phyloP scores from a whole-genome alignment of 2,797 vertebrate species.

The Taeniopygia guttata region DNA sequence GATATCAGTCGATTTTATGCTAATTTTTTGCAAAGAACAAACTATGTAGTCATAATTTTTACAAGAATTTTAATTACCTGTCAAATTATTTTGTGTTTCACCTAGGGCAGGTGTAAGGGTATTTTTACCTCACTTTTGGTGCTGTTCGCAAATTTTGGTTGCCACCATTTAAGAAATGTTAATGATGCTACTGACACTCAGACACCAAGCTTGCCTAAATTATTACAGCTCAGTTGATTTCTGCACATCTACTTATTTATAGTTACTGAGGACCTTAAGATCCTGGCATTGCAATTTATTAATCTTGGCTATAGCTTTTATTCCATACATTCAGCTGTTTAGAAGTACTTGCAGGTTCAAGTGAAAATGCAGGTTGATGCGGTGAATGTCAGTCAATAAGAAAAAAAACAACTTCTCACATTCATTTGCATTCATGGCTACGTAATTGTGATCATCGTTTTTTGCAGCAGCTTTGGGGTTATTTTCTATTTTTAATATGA shows the following conservation, averaged over 20 bases:
- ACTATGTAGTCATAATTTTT: slow-evolving; percentile 56
- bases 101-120: neutral
- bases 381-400: neutral
- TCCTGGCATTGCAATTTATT: neutral
- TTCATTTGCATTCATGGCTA: neutral
- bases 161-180: slow-evolving; percentile 28
- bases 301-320: neutral
- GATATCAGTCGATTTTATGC: slow-evolving; percentile 66
- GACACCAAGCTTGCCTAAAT: neutral
- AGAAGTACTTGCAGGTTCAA: neutral
- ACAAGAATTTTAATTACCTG: slow-evolving; percentile 70
- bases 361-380: neutral
- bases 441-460: neutral
- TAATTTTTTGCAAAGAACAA: slow-evolving; percentile 69
- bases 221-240: slow-evolving; percentile 20
- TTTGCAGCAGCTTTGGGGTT: fast-evolving
- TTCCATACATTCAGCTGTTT: neutral
- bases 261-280: neutral
- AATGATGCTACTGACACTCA: slow-evolving; percentile 37
- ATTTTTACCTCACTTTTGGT: slow-evolving; percentile 8
- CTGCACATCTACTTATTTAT: slow-evolving; percentile 27
- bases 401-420: neutral
- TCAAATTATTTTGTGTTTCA: slow-evolving; percentile 66
- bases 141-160: slow-evolving; percentile 18
- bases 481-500: neutral